These are phyloP conservation scores for Pocota personata DNA, from an alignment of 2,888 invertebrate species.

Conservation along the genomic window DNA sequence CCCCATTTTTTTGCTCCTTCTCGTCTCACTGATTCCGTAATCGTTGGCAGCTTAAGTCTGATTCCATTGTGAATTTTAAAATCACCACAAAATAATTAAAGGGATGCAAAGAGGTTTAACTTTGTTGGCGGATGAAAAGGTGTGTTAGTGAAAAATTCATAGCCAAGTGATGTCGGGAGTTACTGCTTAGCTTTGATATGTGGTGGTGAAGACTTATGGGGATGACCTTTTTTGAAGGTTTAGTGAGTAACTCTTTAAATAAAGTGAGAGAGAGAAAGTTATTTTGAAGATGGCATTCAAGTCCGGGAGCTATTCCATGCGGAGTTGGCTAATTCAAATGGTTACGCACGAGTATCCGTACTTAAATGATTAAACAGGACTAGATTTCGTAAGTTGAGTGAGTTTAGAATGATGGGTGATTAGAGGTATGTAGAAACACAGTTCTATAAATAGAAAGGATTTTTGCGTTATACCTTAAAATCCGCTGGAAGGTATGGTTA, in stretches of 20 bases:
- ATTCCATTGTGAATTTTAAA: constrained; percentile 45
- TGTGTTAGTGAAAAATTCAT: constrained; percentile 24
- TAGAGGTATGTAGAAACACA: no score
- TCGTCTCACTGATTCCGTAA: background rate
- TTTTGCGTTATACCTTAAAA: no score
- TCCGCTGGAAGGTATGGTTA: no score
- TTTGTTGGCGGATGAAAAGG: background rate
- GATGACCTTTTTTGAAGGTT: background rate
- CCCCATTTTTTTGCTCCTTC: background rate
- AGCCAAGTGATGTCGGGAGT: background rate
- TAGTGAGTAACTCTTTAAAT: background rate
- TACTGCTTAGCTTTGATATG: background rate
- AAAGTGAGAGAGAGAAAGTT: background rate
- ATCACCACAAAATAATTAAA: constrained; percentile 40
- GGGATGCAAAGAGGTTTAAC: constrained; percentile 21
- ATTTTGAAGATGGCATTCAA: background rate
- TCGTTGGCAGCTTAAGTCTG: constrained; percentile 26
- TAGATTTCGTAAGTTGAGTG: no score
- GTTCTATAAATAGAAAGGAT: no score
- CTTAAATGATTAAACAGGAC: no score
- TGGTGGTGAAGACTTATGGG: background rate
- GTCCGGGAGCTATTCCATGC: no score
- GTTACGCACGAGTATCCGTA: no score
- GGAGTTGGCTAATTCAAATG: no score
- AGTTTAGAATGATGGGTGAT: no score